phyloP scores from a whole-genome alignment of 2,797 vertebrate genomes.

The Antrozous pallidus region DNA sequence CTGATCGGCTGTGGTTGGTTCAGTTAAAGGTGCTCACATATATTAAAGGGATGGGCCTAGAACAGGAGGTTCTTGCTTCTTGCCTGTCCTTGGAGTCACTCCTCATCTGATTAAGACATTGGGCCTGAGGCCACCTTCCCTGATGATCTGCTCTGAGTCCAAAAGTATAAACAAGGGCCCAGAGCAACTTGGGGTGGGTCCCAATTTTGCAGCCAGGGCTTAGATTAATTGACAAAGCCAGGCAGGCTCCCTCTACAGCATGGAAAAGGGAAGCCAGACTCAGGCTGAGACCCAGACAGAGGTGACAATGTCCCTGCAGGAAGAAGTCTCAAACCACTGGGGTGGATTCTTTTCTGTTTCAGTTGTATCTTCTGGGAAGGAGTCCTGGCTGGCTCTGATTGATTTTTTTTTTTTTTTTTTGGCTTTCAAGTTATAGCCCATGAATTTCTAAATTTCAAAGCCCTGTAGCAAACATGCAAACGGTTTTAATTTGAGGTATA shows the following conservation, averaged over 20 bases:
- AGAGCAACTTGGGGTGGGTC: neutral
- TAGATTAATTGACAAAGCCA: neutral
- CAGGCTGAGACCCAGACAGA: neutral
- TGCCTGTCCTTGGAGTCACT: neutral
- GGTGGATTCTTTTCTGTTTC: slow-evolving; percentile 7
- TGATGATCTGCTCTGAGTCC: neutral
- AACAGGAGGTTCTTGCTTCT: neutral
- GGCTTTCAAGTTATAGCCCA: slow-evolving; percentile 51
- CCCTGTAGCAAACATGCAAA: slow-evolving; percentile 67
- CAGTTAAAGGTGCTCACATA: neutral
- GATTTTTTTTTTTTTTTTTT: slow-evolving; percentile 41
- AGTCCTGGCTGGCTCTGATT: slow-evolving; percentile 52
- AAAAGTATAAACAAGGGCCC: neutral
- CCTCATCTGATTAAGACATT: neutral
- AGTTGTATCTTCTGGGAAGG: slow-evolving; percentile 6
- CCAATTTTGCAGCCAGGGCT: neutral
- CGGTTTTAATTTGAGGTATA: slow-evolving; percentile 52
- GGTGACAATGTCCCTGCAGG: neutral
- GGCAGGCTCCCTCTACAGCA: neutral
- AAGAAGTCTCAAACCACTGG: neutral
- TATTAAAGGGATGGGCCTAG: neutral
- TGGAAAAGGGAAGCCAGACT: neutral
- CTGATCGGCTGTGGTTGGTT: neutral
- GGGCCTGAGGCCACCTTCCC: neutral
- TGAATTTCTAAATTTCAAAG: slow-evolving; percentile 60